Evolutionary conservation across 2,797 vertebrate genomes (phyloP).

Genomic region (Oreochromis mossambicus): DNA sequence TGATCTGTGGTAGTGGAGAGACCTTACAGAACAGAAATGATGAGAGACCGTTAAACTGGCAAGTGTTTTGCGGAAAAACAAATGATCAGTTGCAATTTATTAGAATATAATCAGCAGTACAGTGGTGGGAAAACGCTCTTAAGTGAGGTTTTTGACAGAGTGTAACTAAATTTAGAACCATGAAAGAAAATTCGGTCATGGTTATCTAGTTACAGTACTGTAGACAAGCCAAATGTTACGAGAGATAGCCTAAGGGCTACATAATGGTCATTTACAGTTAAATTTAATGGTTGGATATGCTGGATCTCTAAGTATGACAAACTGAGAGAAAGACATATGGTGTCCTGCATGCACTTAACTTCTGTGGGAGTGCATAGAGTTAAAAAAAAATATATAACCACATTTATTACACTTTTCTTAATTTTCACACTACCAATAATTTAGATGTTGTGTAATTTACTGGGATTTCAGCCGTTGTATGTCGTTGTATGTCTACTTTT

Average conservation of each 20-base stretch:
- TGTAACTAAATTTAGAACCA: neutral
- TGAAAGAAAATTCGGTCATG: neutral
- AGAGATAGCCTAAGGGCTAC: neutral
- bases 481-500: neutral
- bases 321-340: neutral
- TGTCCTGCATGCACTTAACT: neutral
- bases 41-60: neutral
- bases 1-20: slow-evolving; percentile 57
- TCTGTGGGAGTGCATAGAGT: neutral
- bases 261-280: neutral
- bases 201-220: neutral
- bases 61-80: neutral
- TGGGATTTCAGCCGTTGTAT: neutral
- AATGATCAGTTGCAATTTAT: neutral
- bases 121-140: neutral
- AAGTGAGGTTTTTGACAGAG: neutral
- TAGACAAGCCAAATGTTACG: neutral
- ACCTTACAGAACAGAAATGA: slow-evolving; percentile 22
- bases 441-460: slow-evolving; percentile 10
- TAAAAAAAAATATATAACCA: neutral
- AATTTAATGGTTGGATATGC: neutral
- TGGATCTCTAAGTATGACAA: neutral
- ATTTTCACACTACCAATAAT: neutral
- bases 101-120: neutral
- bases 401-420: neutral